Evolutionary conservation across 2,888 invertebrate genomes (phyloP).

Genomic region (Drosophila mulleri): DNA sequence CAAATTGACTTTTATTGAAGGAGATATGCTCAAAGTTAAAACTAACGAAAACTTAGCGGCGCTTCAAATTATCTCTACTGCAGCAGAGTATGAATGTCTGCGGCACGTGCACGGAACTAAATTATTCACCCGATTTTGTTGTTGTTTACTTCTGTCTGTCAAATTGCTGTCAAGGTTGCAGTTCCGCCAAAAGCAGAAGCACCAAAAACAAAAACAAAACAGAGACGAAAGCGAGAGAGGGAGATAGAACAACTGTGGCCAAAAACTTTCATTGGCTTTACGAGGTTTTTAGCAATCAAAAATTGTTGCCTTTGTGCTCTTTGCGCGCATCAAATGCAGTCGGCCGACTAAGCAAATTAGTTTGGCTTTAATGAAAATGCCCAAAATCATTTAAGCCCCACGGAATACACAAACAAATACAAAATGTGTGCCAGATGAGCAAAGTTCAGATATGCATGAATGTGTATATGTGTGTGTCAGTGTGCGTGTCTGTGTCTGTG

Average conservation of each 20-base stretch:
- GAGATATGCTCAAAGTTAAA: not conserved
- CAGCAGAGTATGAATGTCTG: slow-evolving; percentile 15
- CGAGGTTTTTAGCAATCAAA: slow-evolving; percentile 56
- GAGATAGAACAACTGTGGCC: slow-evolving; percentile 43
- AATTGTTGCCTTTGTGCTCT: slow-evolving; percentile 37
- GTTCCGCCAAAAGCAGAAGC: slow-evolving; percentile 10
- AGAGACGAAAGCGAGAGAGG: slow-evolving; percentile 27
- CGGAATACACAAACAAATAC: slow-evolving; percentile 53
- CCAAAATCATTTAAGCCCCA: slow-evolving; percentile 63
- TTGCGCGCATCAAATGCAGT: slow-evolving; percentile 44
- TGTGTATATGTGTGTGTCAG: not conserved
- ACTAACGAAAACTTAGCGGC: slow-evolving; percentile 11
- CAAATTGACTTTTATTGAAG: slow-evolving; percentile 1
- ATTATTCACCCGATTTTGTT: slow-evolving; percentile 14
- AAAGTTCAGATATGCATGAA: not conserved
- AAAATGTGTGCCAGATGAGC: slow-evolving; percentile 35
- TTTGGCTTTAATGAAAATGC: slow-evolving; percentile 45
- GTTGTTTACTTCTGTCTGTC: slow-evolving; percentile 67
- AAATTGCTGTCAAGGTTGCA: slow-evolving; percentile 75
- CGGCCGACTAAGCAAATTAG: slow-evolving; percentile 57
- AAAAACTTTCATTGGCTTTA: slow-evolving; percentile 60
- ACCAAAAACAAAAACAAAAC: slow-evolving; percentile 21
- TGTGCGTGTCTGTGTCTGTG: not conserved
- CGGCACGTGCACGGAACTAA: slow-evolving; percentile 1
- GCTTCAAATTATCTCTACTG: not conserved